These are phyloP conservation scores for Hydropotes inermis DNA, from an alignment of 2,113 vertebrate species.

Conservation along the genomic window DNA sequence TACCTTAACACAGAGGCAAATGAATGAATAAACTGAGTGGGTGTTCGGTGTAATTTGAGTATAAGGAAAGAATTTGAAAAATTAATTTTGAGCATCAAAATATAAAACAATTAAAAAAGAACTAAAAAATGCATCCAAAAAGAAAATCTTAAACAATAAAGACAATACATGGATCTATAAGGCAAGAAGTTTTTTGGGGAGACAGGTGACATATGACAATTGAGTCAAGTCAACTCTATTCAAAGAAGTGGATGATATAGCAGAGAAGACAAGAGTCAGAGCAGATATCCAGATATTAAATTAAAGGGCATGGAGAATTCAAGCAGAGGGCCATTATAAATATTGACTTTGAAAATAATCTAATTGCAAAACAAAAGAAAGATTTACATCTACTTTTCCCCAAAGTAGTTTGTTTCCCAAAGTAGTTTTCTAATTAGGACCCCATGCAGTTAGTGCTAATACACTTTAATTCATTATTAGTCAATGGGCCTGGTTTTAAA, in stretches of 20 bases:
- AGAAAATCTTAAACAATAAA: not conserved
- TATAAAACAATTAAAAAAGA: not conserved
- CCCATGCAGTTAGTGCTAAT: not conserved
- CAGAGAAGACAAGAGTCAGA: not conserved
- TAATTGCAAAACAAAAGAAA: constrained; percentile 42
- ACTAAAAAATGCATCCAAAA: not conserved
- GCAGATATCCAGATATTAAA: not conserved
- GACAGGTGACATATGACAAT: not conserved
- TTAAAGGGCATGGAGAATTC: not conserved
- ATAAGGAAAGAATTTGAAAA: not conserved
- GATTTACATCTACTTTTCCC: constrained; percentile 1
- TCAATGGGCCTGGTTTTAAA: constrained; percentile 40
- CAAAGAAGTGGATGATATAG: not conserved
- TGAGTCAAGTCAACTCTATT: not conserved
- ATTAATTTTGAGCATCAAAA: not conserved
- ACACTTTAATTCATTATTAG: constrained; percentile 40
- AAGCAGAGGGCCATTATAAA: constrained; percentile 8
- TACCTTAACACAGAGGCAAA: not conserved
- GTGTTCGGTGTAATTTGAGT: not conserved
- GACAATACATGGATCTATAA: not conserved
- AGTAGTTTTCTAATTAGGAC: constrained; percentile 47
- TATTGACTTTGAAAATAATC: constrained; percentile 48
- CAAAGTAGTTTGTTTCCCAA: constrained; percentile 30
- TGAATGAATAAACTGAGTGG: not conserved
- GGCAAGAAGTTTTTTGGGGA: not conserved